Conservation (phyloP, 2,797 vertebrate species). For the Oreochromis grahami region DNA sequence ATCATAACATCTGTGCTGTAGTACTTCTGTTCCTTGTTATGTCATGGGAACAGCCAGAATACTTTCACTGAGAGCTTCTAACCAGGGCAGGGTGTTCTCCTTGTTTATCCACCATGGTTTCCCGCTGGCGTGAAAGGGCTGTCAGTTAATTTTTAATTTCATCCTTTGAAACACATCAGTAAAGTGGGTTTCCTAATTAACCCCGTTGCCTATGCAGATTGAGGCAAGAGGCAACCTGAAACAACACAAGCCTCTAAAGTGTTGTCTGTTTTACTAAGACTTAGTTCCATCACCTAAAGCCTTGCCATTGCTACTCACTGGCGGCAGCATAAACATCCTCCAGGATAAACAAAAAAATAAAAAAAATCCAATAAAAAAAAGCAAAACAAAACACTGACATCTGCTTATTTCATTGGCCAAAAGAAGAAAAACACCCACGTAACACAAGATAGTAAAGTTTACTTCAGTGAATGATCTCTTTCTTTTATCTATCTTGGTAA, state of each 20-base stretch:
- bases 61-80: conserved; percentile 45
- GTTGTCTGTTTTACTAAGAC: conserved; percentile 57
- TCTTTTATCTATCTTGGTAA: neutral
- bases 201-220: conserved; percentile 69
- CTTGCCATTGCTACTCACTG: neutral
- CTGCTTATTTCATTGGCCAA: neutral
- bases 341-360: neutral
- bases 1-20: conserved; percentile 54
- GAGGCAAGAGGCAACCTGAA: conserved; percentile 50
- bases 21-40: conserved; percentile 46
- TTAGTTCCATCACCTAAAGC: conserved; percentile 45
- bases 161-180: conserved; percentile 73
- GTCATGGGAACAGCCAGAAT: conserved; percentile 41
- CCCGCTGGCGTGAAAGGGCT: conserved; percentile 55
- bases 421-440: neutral
- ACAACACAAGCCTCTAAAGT: conserved; percentile 51
- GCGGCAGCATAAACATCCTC: neutral
- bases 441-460: neutral
- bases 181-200: conserved; percentile 75
- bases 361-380: neutral
- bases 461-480: conserved; percentile 12
- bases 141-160: conserved; percentile 71
- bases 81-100: conserved; percentile 56
- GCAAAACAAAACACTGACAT: neutral
- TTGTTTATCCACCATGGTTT: conserved; percentile 59